These are phyloP conservation scores for Phorcus lineatus DNA, from an alignment of 2,888 invertebrate genomes.

Conservation along the genomic window DNA sequence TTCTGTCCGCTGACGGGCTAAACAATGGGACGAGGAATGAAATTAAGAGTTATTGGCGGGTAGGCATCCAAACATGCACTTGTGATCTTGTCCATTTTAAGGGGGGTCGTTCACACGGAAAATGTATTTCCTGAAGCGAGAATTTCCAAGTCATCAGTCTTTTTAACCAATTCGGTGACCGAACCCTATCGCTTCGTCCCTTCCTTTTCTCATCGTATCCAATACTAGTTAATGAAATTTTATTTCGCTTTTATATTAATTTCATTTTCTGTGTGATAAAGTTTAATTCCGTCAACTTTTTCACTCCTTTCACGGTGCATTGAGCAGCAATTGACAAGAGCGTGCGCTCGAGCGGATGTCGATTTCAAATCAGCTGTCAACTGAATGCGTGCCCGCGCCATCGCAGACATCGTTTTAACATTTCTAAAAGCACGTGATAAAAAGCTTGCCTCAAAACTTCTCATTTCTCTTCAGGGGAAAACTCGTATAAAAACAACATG, in stretches of 20 bases:
- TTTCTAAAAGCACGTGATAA: neutral
- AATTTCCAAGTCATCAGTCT: neutral
- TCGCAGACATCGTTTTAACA: conserved; percentile 9
- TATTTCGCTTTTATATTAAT: conserved; percentile 54
- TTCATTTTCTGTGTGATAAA: conserved; percentile 49
- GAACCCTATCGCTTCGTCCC: neutral
- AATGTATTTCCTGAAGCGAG: conserved; percentile 29
- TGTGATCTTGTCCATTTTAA: neutral
- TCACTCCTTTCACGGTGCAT: conserved; percentile 41
- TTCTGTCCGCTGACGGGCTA: neutral
- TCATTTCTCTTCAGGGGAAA: no score
- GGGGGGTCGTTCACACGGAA: conserved; percentile 30
- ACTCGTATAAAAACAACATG: no score
- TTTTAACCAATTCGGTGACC: neutral
- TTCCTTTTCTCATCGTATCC: conserved; percentile 26
- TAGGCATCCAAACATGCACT: conserved; percentile 7
- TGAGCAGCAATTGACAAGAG: conserved; percentile 35
- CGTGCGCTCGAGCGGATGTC: conserved; percentile 30
- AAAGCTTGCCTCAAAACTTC: neutral
- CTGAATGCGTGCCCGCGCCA: conserved; percentile 15
- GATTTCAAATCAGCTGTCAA: conserved; percentile 34
- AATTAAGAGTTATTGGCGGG: conserved; percentile 1
- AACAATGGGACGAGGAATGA: neutral
- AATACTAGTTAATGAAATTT: conserved; percentile 54
- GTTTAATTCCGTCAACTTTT: conserved; percentile 42